Evolutionary conservation across 2,113 vertebrate genomes (phyloP).

Genomic region (Nesogale talazaci): DNA sequence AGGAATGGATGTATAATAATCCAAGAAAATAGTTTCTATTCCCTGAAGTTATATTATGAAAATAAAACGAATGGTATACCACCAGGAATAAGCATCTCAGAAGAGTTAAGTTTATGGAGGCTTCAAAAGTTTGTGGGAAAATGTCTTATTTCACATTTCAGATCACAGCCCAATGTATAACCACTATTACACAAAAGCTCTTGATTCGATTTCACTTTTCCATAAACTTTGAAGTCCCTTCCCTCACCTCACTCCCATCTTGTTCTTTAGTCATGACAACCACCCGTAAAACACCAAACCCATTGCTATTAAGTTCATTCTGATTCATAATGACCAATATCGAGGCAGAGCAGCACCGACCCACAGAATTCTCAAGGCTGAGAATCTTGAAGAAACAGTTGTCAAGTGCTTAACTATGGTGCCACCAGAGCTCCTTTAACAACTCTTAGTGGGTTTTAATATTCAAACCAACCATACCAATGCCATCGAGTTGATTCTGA

Average conservation of each 20-base stretch:
- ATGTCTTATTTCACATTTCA: no score
- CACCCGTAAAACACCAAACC: neutral
- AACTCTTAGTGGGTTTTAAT: neutral
- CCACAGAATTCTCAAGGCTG: neutral
- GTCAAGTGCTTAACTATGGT: neutral
- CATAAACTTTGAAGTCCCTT: no score
- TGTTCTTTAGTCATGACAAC: conserved; percentile 6
- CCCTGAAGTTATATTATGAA: neutral
- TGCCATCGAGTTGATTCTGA: neutral
- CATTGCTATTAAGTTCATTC: neutral
- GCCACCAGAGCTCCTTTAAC: neutral
- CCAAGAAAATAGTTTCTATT: conserved; percentile 38
- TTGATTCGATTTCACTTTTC: no score
- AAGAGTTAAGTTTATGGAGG: neutral
- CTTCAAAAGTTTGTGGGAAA: no score
- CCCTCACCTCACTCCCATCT: neutral
- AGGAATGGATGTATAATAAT: neutral
- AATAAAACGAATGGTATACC: neutral
- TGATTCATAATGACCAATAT: neutral
- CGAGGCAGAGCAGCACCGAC: neutral
- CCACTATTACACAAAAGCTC: no score
- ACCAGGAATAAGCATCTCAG: neutral
- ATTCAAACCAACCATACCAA: no score
- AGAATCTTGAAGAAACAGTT: neutral
- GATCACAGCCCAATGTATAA: no score